Base-by-base conservation (phyloP, 1,140 invertebrate species). In the Hermetia illucens region DNA sequence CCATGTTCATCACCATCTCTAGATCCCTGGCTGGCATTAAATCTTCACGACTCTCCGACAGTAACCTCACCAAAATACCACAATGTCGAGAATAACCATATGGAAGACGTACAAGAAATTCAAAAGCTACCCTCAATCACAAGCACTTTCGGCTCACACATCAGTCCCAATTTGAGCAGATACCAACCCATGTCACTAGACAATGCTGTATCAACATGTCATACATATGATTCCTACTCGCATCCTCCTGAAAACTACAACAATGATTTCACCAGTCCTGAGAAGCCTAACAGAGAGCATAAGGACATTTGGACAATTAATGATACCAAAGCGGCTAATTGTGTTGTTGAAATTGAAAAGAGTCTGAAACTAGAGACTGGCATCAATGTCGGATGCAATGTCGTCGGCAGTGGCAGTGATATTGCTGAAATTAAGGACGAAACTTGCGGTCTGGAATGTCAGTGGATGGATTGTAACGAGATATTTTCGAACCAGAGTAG, bases 391-490 rank as follows among this genome's bases (percentile, higher is more conserved):
- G 15, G 25, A 16, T 25, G 13, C 36, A 37, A 37, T 16, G 30
- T 5, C 30, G 38, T 24, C 38, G 38, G 20, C 10, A 35, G 31
- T 21, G 19, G 31, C 25, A 39, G n/a, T n/a, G n/a, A n/a, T n/a
- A n/a, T n/a, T n/a, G n/a, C n/a, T 16, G 30, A 13, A 6, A 27
- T 27, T 27, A 27, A 27, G 24, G 24, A 27, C 24, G 24, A 27
- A 65, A 37, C 66, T 69, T 4, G 39, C 54, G 9, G 44, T 55
- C 13, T 36, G 4, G 19, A 16, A 31, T 95, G 91, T 54, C 69
- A 75, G 36, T 95, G 90, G 90, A 75, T 82, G 24, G 77, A 83
- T 41, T 95, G 90, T 53, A 80, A 81, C 46, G 71, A 72, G 42
- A 62, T 70, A 29, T 93, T 90, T 58, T 63, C 73, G 1, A 75